phyloP scores from a whole-genome alignment of 2,113 vertebrate genomes.

The Oreochromis tanganicae region DNA sequence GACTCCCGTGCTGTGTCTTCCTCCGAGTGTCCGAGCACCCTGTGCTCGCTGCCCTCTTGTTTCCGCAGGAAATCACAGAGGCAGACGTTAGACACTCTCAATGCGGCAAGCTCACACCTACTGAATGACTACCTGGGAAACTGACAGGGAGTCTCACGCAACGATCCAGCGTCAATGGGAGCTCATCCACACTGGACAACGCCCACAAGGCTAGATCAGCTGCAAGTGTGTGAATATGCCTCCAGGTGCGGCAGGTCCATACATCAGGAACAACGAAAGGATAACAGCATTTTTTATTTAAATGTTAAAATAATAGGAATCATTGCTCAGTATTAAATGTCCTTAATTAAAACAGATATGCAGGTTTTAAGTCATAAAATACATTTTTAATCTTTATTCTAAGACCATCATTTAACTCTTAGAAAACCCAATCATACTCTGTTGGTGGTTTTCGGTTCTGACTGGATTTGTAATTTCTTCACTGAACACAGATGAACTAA shows the following conservation, averaged over 20 bases:
- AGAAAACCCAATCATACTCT: background rate
- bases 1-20: background rate
- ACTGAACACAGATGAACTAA: background rate
- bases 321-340: background rate
- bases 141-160: background rate
- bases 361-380: background rate
- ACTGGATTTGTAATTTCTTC: background rate
- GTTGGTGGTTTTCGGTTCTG: background rate
- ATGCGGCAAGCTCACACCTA: accelerated
- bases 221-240: background rate
- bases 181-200: background rate
- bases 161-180: background rate
- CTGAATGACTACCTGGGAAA: accelerated
- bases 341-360: background rate
- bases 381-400: background rate
- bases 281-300: background rate
- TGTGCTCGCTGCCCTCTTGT: background rate
- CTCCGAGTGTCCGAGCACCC: background rate
- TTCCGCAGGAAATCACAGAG: background rate
- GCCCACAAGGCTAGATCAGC: background rate
- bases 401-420: background rate
- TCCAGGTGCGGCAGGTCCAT: background rate
- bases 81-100: too few species aligned
- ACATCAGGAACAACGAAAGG: background rate
- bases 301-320: background rate